Percentiles rank a stretch among this genome's conserved stretches.
phyloP scores from a whole-genome alignment of 2,888 invertebrate species.

The Tryphoninae sp. region DNA sequence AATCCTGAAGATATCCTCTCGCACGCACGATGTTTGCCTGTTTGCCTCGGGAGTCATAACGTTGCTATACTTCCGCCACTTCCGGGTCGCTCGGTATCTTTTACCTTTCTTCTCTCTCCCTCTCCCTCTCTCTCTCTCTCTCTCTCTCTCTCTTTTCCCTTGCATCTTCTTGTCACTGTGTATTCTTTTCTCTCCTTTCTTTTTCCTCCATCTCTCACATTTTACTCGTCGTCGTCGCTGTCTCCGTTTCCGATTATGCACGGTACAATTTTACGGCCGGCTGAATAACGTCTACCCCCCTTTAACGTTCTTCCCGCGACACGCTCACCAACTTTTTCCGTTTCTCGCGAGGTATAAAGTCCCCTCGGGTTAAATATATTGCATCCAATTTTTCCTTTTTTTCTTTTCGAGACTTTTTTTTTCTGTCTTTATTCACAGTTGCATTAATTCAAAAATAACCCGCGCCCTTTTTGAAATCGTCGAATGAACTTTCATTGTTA shows the following conservation, averaged over 20 bases:
- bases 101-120: neutral
- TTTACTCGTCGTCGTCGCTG: conserved; percentile 24
- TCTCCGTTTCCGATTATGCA: conserved; percentile 51
- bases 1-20: conserved; percentile 45
- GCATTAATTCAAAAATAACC: neutral
- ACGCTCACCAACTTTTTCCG: conserved; percentile 32
- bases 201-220: conserved; percentile 15
- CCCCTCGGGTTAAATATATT: conserved; percentile 5
- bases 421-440: neutral
- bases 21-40: conserved; percentile 48
- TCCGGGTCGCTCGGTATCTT: conserved; percentile 20
- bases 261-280: conserved; percentile 50
- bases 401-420: too few relatives aligned
- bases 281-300: conserved; percentile 26
- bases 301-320: neutral
- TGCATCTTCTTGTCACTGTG: conserved; percentile 9
- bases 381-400: neutral
- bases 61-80: conserved; percentile 31
- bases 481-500: neutral
- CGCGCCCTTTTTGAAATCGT: neutral
- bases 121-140: neutral
- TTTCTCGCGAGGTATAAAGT: conserved; percentile 10
- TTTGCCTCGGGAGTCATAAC: conserved; percentile 39
- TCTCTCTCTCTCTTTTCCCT: neutral
- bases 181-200: conserved; percentile 7